phyloP scores from a whole-genome alignment of 2,888 invertebrate species.

The Phaonia tiefii region DNA sequence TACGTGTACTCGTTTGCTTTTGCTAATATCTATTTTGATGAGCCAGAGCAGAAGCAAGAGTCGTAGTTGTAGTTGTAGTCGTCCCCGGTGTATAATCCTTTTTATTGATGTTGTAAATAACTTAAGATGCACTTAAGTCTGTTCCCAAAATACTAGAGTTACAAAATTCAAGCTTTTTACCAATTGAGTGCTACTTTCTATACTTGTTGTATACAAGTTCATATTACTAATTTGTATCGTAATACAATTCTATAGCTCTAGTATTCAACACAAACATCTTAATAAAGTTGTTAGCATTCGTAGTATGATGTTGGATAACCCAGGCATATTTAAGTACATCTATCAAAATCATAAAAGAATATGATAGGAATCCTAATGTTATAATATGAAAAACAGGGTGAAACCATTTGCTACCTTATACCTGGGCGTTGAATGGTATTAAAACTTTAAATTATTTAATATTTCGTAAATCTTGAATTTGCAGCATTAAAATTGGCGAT shows the following conservation, averaged over 20 bases:
- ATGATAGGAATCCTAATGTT: too few species aligned
- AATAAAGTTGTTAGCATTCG: too few species aligned
- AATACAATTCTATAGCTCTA: constrained; percentile 12
- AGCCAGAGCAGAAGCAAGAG: neutral
- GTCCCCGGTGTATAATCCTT: constrained; percentile 36
- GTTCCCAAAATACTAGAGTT: neutral
- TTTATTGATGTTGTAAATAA: constrained; percentile 17
- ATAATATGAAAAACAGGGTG: too few species aligned
- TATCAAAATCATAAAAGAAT: too few species aligned
- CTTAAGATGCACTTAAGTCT: constrained; percentile 26
- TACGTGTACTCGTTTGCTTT: constrained; percentile 40
- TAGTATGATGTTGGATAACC: too few species aligned
- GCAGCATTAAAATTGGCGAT: too few species aligned
- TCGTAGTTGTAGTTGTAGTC: neutral
- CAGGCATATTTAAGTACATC: too few species aligned
- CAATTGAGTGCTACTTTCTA: neutral
- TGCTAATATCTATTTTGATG: constrained; percentile 33
- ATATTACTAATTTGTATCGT: neutral
- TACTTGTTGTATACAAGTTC: neutral
- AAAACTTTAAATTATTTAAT: too few species aligned
- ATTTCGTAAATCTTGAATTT: too few species aligned
- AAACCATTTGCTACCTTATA: too few species aligned
- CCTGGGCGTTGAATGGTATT: too few species aligned
- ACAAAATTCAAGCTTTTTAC: constrained; percentile 24
- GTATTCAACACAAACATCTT: constrained; percentile 12